Evolutionary conservation across 2,113 vertebrate genomes (phyloP), one percentile per base, ranked within the genome.

Genomic region (Hippocampus barbouri): DNA sequence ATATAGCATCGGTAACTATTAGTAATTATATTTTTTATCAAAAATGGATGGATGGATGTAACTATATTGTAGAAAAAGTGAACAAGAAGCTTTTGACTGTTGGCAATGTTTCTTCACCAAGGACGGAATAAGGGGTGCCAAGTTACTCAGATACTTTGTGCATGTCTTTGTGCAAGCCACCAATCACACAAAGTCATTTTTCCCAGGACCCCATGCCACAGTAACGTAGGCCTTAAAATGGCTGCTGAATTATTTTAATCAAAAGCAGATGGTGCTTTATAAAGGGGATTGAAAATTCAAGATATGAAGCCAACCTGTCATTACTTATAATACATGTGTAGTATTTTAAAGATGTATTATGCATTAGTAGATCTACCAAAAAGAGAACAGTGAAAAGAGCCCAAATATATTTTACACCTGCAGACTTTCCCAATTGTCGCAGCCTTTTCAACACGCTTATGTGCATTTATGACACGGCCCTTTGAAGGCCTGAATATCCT

Each of bases 281-380:
- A 79, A 75, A 47, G 72, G 74, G 79, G 72, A 6, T 51, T 80
- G 77, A 84, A 72, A 82, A 79, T 88, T 79, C 79, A 65, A 85
- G 87, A 79, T 51, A 71, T 79, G 63, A 8, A 70, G 79, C 71
- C 62, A 74, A 76, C 80, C 74, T 83, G 79, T 80, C 83, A 86
- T 90, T 86, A 76, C 84, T 88, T 90, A 82, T 80, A 83, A 90
- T 78, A 79, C 63, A 71, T 81, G 66, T 84, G 88, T 83, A 89
- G 90, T 87, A 88, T 87, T 84, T 87, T 81, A 90, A 85, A 87
- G 79, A 86, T 86, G 79, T 68, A 68, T 83, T 88, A 79, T 72
- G 81, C 81, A 83, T 89, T 18, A 61, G 14, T 30, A 61, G 18
- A 61, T 61, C 88, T 85, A 82, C 85, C 72, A 70, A 78, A 61